Conservation (phyloP, 2,113 vertebrate species). For the Anser brachyrhynchus region DNA sequence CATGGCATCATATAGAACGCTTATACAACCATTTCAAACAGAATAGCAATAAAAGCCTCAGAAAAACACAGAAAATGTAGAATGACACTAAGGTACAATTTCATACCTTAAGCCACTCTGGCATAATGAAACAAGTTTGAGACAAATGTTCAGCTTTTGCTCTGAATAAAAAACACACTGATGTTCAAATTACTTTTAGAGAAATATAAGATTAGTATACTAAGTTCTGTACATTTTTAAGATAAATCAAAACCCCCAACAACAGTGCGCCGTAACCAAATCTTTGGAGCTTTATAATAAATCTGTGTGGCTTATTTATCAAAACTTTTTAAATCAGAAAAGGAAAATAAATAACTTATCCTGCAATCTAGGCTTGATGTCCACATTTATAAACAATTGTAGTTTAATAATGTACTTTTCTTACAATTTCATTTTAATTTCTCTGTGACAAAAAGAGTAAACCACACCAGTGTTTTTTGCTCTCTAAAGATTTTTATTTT, state of each 20-base stretch:
- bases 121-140: neutral
- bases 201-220: neutral
- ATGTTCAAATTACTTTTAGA: neutral
- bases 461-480: neutral
- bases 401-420: neutral
- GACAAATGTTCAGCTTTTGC: neutral
- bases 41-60: neutral
- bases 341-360: neutral
- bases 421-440: neutral
- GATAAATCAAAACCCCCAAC: neutral
- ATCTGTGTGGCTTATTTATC: neutral
- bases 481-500: neutral
- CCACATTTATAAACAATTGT: neutral
- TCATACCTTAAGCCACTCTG: neutral
- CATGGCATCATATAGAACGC: neutral
- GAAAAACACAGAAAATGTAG: neutral
- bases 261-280: neutral
- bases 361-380: neutral
- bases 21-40: neutral
- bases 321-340: neutral
- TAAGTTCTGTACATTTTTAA: neutral
- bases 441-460: neutral
- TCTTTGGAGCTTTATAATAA: neutral
- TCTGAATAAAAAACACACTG: neutral
- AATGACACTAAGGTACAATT: neutral